Conservation (phyloP, 2,113 vertebrate species). For the Nyctibius bracteatus region DNA sequence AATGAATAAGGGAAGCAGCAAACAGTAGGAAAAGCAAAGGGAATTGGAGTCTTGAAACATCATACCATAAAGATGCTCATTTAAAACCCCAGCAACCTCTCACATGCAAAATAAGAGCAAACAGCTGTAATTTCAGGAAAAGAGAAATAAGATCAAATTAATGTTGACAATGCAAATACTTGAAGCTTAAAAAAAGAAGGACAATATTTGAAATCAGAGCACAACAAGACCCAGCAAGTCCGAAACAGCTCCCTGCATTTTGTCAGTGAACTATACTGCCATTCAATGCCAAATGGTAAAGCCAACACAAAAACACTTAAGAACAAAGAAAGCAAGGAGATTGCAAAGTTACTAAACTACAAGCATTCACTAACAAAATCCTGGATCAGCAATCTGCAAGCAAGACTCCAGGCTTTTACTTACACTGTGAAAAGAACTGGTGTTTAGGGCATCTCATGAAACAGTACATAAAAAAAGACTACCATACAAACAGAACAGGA, state of each 20-base stretch:
- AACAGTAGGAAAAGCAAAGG: neutral
- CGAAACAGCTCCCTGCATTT: neutral
- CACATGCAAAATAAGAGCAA: neutral
- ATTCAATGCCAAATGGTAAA: neutral
- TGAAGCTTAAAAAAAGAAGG: neutral
- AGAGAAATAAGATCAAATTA: neutral
- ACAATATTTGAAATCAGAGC: neutral
- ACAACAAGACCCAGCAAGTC: conserved; percentile 3
- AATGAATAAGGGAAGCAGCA: neutral
- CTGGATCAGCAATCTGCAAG: neutral
- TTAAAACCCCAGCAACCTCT: neutral
- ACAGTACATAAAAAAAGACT: neutral
- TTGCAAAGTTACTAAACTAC: neutral
- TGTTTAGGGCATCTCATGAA: neutral
- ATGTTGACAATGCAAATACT: neutral
- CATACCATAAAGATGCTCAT: neutral
- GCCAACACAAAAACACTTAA: neutral
- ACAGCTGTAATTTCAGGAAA: neutral
- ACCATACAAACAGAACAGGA: neutral
- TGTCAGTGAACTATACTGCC: neutral
- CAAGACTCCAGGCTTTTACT: neutral
- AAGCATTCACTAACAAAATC: neutral
- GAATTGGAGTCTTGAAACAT: neutral
- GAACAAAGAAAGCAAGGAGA: neutral
- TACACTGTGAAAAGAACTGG: neutral